Evolutionary conservation across 2,113 vertebrate species (phyloP).

Genomic region (Rutilus rutilus): DNA sequence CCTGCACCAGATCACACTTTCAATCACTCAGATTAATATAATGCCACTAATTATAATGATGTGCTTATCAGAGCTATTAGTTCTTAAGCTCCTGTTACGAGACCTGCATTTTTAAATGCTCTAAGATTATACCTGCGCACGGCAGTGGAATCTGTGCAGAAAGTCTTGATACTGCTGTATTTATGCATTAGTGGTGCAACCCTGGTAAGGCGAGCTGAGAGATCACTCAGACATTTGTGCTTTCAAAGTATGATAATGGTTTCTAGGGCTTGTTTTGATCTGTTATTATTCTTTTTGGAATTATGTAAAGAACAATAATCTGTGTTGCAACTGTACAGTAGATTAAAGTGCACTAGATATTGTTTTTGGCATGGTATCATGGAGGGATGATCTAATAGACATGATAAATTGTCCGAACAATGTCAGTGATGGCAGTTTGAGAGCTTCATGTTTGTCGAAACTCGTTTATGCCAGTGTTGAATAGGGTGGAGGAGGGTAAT

Average conservation of each 20-base stretch:
- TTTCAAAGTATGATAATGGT: background rate
- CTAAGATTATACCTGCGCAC: background rate
- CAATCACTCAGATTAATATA: slow-evolving; percentile 43
- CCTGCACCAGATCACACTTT: slow-evolving; percentile 44
- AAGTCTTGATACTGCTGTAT: background rate
- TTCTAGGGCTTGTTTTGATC: background rate
- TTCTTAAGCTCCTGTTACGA: background rate
- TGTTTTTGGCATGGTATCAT: background rate
- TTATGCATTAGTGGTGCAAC: background rate
- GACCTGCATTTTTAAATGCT: slow-evolving; percentile 1
- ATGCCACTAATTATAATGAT: slow-evolving; percentile 31
- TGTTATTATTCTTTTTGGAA: background rate
- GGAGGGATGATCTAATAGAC: background rate
- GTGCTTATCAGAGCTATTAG: slow-evolving; percentile 51
- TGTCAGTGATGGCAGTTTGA: slow-evolving; percentile 10
- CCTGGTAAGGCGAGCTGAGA: background rate
- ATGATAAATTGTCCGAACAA: background rate
- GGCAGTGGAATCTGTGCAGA: background rate
- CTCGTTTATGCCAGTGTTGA: background rate
- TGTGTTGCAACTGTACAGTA: too few species aligned
- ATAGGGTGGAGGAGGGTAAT: background rate
- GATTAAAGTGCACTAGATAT: background rate
- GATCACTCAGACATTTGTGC: background rate
- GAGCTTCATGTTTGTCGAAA: background rate
- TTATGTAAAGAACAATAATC: background rate